A percentile compares a stretch with the other conserved stretches of the same genome.
Evolutionary conservation across 2,888 invertebrate genomes (phyloP).

Genomic region (Rhogogaster chlorosoma): DNA sequence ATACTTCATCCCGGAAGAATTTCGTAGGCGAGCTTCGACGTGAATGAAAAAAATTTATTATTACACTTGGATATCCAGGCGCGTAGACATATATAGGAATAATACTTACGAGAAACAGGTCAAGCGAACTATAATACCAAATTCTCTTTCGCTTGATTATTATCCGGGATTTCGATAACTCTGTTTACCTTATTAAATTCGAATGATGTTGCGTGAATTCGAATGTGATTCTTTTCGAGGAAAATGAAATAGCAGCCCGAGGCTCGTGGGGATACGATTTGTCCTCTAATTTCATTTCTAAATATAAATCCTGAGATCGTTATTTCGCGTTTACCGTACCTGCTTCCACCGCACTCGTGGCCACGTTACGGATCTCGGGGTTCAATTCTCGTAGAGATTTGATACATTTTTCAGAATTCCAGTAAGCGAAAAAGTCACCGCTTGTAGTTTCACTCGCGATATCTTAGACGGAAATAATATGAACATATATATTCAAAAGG

Average conservation of each 20-base stretch:
- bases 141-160: background rate
- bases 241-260: conserved; percentile 1
- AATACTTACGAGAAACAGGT: background rate
- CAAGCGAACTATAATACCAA: background rate
- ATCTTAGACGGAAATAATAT: background rate
- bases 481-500: conserved; percentile 11
- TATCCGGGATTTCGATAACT: background rate
- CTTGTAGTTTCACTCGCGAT: background rate
- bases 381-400: background rate
- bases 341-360: background rate
- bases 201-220: background rate
- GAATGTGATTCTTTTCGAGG: background rate
- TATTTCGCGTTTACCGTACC: conserved; percentile 33
- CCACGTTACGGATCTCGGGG: background rate
- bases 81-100: background rate
- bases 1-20: background rate
- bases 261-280: background rate
- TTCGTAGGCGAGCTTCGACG: background rate
- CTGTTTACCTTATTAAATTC: background rate
- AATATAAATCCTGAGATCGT: conserved; percentile 26
- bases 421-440: background rate
- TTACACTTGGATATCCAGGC: background rate
- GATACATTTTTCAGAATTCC: background rate
- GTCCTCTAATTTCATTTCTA: conserved; percentile 18
- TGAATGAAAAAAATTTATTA: background rate